Percentiles rank a stretch among this genome's conserved stretches.
These are phyloP conservation scores for Chamaedrilus cognettii DNA, from an alignment of 2,888 invertebrate species.

Conservation along the genomic window DNA sequence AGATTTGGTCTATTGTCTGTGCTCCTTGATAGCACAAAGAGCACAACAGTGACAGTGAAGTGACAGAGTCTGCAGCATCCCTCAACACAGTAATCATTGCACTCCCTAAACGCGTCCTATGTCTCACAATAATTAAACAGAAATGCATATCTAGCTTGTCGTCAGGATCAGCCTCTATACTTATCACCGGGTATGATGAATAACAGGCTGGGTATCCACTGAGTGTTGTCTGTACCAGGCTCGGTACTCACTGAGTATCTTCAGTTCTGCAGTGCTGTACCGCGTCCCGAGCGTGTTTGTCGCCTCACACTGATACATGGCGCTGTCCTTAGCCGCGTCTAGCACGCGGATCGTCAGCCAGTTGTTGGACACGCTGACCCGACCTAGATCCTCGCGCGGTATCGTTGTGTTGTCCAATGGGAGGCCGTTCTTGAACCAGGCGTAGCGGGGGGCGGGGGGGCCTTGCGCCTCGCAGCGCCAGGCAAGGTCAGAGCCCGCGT, in stretches of 20 bases:
- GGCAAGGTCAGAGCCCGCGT: conserved; percentile 23
- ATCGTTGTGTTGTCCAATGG: conserved; percentile 20
- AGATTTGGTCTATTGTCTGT: no score
- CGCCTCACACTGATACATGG: conserved; percentile 94
- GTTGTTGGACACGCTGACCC: conserved; percentile 35
- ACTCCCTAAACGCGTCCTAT: no score
- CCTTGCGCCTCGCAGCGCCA: conserved; percentile 36
- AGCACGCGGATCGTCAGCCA: conserved; percentile 41
- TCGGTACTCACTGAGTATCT: conserved; percentile 78
- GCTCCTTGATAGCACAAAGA: no score
- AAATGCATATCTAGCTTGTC: no score
- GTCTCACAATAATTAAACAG: no score
- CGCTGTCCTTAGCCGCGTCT: conserved; percentile 70
- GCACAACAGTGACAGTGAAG: no score
- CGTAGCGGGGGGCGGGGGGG: conserved; percentile 21
- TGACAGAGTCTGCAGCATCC: no score
- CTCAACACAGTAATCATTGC: no score
- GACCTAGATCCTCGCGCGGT: conserved; percentile 18
- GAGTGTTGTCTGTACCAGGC: background rate
- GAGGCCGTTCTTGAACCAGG: conserved; percentile 32
- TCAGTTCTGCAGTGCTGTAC: conserved; percentile 85
- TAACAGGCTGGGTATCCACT: background rate
- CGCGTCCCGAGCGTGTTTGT: conserved; percentile 82
- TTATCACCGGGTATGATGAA: background rate
- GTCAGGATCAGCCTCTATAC: background rate